Conservation (phyloP, 2,113 vertebrate species). For the Centropus unirufus region DNA sequence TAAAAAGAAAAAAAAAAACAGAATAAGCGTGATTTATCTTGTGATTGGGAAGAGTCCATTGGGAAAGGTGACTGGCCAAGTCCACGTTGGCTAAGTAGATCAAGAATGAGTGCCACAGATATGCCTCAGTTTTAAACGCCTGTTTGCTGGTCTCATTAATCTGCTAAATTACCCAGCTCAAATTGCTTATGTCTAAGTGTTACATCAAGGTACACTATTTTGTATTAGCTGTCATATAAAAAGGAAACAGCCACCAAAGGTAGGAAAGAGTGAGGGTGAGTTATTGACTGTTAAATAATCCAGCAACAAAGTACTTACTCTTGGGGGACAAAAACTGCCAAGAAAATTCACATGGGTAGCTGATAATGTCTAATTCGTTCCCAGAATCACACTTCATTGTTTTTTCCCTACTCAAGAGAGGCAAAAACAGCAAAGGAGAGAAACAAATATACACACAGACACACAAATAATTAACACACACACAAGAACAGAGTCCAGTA, state of each 20-base stretch:
- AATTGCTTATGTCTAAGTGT: slow-evolving; percentile 63
- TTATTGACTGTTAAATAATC: slow-evolving; percentile 51
- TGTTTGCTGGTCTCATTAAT: slow-evolving; percentile 66
- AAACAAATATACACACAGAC: slow-evolving; percentile 15
- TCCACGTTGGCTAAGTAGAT: slow-evolving; percentile 58
- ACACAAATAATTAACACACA: slow-evolving; percentile 60
- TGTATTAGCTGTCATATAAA: slow-evolving; percentile 64
- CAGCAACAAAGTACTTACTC: slow-evolving; percentile 54
- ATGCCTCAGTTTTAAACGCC: slow-evolving; percentile 54
- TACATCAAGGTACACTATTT: slow-evolving; percentile 71
- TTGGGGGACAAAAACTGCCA: slow-evolving; percentile 32
- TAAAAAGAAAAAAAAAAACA: slow-evolving; percentile 48
- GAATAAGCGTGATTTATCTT: slow-evolving; percentile 35
- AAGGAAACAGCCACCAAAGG: slow-evolving; percentile 59
- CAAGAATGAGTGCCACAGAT: slow-evolving; percentile 60
- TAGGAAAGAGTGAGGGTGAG: slow-evolving; percentile 23
- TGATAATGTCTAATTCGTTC: slow-evolving; percentile 65
- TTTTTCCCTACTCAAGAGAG: slow-evolving; percentile 17
- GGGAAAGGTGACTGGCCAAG: slow-evolving; percentile 36
- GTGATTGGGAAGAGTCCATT: slow-evolving; percentile 30
- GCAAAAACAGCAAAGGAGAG: neutral
- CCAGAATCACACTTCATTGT: slow-evolving; percentile 60
- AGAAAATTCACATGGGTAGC: slow-evolving; percentile 46
- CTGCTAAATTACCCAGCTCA: slow-evolving; percentile 74
- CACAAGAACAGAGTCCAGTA: neutral